These are phyloP conservation scores for Sebastes kiyomatsui DNA, from an alignment of 2,797 vertebrate species.

Conservation along the genomic window DNA sequence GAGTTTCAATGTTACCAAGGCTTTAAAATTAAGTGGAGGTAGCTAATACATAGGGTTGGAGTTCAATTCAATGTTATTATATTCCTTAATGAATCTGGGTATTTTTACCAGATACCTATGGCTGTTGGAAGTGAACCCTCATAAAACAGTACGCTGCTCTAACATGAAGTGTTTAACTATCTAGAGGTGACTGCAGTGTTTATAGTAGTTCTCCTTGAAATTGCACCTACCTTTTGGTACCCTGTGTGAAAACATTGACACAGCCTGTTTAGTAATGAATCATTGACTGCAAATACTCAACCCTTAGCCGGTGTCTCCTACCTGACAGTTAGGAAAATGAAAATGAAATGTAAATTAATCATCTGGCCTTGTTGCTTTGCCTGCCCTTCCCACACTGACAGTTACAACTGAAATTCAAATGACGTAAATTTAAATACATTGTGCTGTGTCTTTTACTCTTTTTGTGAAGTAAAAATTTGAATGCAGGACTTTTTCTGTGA, in stretches of 20 bases:
- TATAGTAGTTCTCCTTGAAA: not conserved
- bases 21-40: not conserved
- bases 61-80: not conserved
- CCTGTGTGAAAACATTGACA: conserved; percentile 4
- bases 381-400: not conserved
- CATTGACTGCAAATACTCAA: conserved; percentile 2
- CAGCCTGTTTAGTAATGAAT: not conserved
- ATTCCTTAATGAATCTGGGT: not conserved
- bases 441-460: no score
- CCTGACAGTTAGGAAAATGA: not conserved
- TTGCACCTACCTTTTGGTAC: not conserved
- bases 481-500: no score
- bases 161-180: not conserved
- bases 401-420: conserved; percentile 21
- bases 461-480: no score
- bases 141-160: not conserved
- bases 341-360: conserved; percentile 32
- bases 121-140: not conserved
- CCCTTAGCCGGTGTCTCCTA: not conserved
- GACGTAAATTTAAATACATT: not conserved
- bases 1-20: conserved; percentile 1
- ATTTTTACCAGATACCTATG: not conserved
- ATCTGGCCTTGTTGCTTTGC: not conserved
- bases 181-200: conserved; percentile 24
- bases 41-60: not conserved